Evolutionary conservation across 2,888 invertebrate genomes (phyloP).

Genomic region (Digitonthophagus gazella): DNA sequence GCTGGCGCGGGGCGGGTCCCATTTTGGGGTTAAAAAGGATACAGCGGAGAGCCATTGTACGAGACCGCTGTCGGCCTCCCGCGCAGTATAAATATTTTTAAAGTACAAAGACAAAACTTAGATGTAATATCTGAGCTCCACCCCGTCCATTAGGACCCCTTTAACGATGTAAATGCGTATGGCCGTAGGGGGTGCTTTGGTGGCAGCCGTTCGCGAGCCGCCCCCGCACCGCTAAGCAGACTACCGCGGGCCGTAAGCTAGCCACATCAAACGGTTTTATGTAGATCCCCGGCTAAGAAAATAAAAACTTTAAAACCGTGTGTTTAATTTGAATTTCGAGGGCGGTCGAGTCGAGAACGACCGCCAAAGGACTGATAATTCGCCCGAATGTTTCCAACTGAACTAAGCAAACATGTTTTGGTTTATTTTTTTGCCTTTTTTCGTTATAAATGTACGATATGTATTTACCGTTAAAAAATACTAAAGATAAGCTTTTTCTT

Average conservation of each 20-base stretch:
- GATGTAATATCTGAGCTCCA: slow-evolving; percentile 48
- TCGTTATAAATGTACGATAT: too few relatives aligned
- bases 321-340: slow-evolving; percentile 46
- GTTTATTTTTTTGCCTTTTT: too few relatives aligned
- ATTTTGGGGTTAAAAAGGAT: slow-evolving; percentile 4
- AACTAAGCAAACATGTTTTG: background rate
- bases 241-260: slow-evolving; percentile 47
- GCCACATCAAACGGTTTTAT: slow-evolving; percentile 52
- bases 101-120: slow-evolving; percentile 52
- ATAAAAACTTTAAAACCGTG: slow-evolving; percentile 51
- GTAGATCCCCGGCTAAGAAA: slow-evolving; percentile 51
- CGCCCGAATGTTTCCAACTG: background rate
- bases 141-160: slow-evolving; percentile 48
- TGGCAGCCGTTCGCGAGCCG: slow-evolving; percentile 38
- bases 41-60: too few relatives aligned
- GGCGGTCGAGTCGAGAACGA: slow-evolving; percentile 28
- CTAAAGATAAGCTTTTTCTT: too few relatives aligned
- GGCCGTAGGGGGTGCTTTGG: slow-evolving; percentile 45
- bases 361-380: background rate
- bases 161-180: slow-evolving; percentile 50
- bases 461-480: too few relatives aligned
- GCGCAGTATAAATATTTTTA: slow-evolving; percentile 48
- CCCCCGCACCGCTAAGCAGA: slow-evolving; percentile 41
- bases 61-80: background rate
- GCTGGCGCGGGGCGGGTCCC: background rate